phyloP scores from a whole-genome alignment of 2,888 invertebrate species.

The Dicyrtomina minuta region DNA sequence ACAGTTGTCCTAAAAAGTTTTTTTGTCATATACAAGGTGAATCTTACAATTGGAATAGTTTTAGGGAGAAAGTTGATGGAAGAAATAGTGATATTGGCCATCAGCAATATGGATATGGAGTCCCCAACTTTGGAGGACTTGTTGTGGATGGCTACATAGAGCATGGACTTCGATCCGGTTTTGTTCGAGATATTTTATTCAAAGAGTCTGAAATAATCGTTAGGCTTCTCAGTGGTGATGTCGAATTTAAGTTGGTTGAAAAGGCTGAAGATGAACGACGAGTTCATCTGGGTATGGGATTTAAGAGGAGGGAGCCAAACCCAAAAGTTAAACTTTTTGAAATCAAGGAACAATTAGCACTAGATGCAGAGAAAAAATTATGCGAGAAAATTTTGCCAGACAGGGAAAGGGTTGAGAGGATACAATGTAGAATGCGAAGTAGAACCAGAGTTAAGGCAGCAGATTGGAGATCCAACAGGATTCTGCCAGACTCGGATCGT shows the following conservation, averaged over 20 bases:
- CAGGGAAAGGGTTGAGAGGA: conserved; percentile 57
- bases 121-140: conserved; percentile 15
- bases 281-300: not conserved
- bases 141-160: conserved; percentile 30
- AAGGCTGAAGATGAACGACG: no score
- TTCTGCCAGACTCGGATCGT: conserved; percentile 19
- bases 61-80: conserved; percentile 18
- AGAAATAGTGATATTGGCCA: conserved; percentile 25
- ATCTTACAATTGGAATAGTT: conserved; percentile 24
- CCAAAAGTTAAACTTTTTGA: conserved; percentile 65
- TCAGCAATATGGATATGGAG: conserved; percentile 21
- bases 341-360: conserved; percentile 71
- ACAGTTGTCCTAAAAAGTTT: conserved; percentile 5
- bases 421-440: conserved; percentile 20
- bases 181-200: conserved; percentile 27
- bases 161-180: conserved; percentile 28
- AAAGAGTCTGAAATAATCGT: conserved; percentile 22
- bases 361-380: conserved; percentile 63
- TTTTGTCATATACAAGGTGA: conserved; percentile 4
- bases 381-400: conserved; percentile 50
- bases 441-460: conserved; percentile 27
- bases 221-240: conserved; percentile 28
- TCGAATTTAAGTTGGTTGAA: conserved; percentile 20
- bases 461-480: conserved; percentile 30
- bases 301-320: conserved; percentile 11